Conservation (phyloP, 2,113 vertebrate genomes). For the Sylvicapra grimmia region DNA sequence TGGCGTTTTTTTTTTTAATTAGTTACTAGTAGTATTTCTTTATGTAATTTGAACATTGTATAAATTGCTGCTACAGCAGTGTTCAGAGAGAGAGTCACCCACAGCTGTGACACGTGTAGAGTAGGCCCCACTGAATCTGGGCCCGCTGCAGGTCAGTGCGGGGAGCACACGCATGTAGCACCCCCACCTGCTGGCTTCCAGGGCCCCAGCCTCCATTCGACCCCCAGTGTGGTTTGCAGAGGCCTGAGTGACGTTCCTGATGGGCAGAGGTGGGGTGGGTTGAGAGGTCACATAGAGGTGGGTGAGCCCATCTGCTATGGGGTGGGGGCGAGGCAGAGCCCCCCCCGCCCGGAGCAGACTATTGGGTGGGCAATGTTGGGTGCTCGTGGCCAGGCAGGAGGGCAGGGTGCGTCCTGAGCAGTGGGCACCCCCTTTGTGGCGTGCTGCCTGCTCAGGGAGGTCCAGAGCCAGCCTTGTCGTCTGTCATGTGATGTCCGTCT, state of each 20-base stretch:
- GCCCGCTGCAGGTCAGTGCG: rapidly evolving
- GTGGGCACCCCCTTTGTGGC: background rate
- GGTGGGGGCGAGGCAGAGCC: background rate
- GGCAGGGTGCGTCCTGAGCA: rapidly evolving
- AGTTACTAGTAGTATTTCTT: background rate
- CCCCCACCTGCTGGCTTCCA: background rate
- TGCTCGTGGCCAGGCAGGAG: rapidly evolving
- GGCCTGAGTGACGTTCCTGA: background rate
- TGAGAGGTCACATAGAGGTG: background rate
- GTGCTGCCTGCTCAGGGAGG: background rate
- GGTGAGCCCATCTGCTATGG: background rate
- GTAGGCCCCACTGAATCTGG: background rate
- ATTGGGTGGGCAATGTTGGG: rapidly evolving
- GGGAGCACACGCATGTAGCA: background rate
- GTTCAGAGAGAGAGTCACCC: background rate
- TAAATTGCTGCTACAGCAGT: background rate
- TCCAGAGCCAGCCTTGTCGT: background rate
- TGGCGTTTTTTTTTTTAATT: background rate
- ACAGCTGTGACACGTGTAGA: background rate
- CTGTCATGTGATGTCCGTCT: rapidly evolving
- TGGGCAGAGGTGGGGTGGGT: too few relatives aligned
- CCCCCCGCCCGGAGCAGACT: rapidly evolving
- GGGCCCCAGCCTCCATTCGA: background rate
- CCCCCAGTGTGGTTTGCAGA: background rate
- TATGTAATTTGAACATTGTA: background rate